Conservation (phyloP, 1,140 invertebrate genomes). For the Muscidifurax raptorellus region DNA sequence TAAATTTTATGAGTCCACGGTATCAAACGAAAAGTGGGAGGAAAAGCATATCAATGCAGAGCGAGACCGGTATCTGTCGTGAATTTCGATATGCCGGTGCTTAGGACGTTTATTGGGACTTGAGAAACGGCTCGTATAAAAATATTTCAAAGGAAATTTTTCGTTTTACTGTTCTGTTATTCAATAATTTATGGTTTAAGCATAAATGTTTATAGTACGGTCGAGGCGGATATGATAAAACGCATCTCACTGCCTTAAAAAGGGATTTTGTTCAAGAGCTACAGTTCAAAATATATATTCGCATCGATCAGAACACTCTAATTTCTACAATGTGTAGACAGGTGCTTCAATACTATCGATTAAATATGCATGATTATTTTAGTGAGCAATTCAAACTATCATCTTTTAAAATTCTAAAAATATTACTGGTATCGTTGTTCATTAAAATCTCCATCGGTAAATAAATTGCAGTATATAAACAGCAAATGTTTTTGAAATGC, state of each 20-base stretch:
- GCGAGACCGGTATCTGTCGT: not conserved
- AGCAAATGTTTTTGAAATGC: too few relatives aligned
- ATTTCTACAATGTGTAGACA: too few relatives aligned
- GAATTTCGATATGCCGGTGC: conserved; percentile 2
- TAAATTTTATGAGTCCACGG: not conserved
- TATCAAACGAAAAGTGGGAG: not conserved
- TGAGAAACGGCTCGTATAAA: conserved; percentile 11
- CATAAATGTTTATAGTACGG: conserved; percentile 1
- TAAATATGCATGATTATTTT: too few relatives aligned
- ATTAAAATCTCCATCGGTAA: conserved; percentile 2
- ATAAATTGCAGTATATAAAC: not conserved
- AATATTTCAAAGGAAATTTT: conserved; percentile 35
- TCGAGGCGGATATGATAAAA: not conserved
- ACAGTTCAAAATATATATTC: not conserved
- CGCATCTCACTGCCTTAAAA: not conserved
- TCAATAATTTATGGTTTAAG: conserved; percentile 8
- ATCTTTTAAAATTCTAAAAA: too few relatives aligned
- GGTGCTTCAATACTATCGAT: too few relatives aligned
- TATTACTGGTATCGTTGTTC: too few relatives aligned
- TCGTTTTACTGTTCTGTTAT: not conserved
- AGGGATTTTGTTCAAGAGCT: not conserved
- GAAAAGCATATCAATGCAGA: not conserved
- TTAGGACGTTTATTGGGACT: conserved; percentile 31
- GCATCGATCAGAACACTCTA: too few relatives aligned
- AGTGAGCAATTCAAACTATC: too few relatives aligned